Evolutionary conservation across 2,797 vertebrate genomes (phyloP), one percentile per base, ranked within the genome.

Genomic region (Helostoma temminkii): DNA sequence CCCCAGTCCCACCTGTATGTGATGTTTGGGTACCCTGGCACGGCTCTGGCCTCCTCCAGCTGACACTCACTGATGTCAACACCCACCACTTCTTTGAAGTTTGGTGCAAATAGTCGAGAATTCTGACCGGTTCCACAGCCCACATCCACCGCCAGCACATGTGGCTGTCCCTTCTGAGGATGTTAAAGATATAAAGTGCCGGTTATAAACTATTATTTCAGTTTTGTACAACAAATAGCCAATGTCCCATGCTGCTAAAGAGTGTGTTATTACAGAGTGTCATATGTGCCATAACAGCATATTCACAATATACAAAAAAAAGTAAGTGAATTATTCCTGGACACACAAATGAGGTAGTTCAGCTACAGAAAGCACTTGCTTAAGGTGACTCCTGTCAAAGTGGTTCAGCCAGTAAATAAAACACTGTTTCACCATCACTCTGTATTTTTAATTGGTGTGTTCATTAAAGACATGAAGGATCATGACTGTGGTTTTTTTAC

Each of bases 61-160:
- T 94, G 93, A 67, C 62, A 62, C n/a, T 92, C 84, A 22, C 93
- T 94, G 68, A 93, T 67, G 69, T 94, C 94, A 2, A 93, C 82
- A 16, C 93, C 93, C 37, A 93, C 81, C 22, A 94, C 79, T 63
- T 92, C 60, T 56, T 91, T 74, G 66, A 94, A 94, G 74, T 90
- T 55, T 0, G 88, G 86, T 1, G 93, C 90, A 26, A 94, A 41
- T 0, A 89, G 26, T 5, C 84, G 83, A 24, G 92, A 78, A 50
- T 88, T 91, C 73, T 94, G 92, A 39, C 94, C 94, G 0, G 93
- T 93, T 16, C 94, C 93, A 74, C 94, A 94, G 18, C 94, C 93
- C 58, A 94, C 60, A 81, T 94, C 94, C 60, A 95, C 91, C 0
- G 93, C 92, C 37, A 95, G 73, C 47, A 75, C 71, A 72, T 89